Conservation (phyloP, 2,113 vertebrate genomes). For the Nasalis larvatus region DNA sequence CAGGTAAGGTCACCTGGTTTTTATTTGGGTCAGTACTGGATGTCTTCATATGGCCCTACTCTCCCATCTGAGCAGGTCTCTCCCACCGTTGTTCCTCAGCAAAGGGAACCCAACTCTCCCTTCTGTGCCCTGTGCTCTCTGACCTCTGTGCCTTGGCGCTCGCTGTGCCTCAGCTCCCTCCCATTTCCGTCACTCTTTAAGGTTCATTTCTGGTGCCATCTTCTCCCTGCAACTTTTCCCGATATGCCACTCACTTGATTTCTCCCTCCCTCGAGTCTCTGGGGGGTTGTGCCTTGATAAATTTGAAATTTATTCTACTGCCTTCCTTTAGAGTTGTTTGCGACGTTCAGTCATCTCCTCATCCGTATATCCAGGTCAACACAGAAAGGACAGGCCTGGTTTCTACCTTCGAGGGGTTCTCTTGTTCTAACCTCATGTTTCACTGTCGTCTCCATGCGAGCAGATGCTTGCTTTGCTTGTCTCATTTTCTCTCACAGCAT, state of each 20-base stretch:
- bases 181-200: neutral
- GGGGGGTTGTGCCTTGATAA: neutral
- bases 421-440: neutral
- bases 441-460: rapidly evolving
- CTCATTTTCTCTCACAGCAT: neutral
- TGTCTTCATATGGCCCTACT: neutral
- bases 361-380: neutral
- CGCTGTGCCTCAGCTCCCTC: neutral
- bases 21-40: neutral
- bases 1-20: slow-evolving; percentile 84
- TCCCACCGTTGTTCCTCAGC: neutral
- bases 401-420: neutral
- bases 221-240: neutral
- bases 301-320: neutral
- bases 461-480: neutral
- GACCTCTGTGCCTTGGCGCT: too few species aligned
- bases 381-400: neutral
- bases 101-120: neutral
- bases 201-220: neutral
- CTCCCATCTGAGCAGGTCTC: too few species aligned
- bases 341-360: neutral
- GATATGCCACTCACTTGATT: neutral
- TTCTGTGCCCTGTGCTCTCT: neutral
- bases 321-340: neutral
- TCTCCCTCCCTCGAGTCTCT: neutral